These are phyloP conservation scores for Polylopha cassiicola DNA, from an alignment of 2,888 invertebrate species.

Conservation along the genomic window DNA sequence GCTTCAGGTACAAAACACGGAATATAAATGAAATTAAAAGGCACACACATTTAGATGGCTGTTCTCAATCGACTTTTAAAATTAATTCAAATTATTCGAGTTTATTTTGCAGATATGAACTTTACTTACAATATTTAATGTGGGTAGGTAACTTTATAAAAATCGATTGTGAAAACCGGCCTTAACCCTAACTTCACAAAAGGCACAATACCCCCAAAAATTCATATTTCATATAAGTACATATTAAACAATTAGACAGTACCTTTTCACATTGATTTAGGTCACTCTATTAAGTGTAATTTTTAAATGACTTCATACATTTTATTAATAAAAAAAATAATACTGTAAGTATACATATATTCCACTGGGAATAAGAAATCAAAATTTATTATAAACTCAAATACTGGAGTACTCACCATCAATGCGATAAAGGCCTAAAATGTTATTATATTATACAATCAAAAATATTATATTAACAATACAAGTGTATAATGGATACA, in stretches of 20 bases:
- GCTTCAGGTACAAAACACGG: slow-evolving; percentile 63
- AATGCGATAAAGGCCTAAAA: not conserved
- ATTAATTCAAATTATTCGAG: too few species aligned
- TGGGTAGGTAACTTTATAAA: slow-evolving; percentile 3
- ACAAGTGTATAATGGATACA: slow-evolving; percentile 2
- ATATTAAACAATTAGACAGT: slow-evolving; percentile 27
- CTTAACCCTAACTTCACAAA: slow-evolving; percentile 53
- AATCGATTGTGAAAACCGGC: slow-evolving; percentile 14
- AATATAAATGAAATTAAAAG: slow-evolving; percentile 63
- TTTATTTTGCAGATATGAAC: too few species aligned
- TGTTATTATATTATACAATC: not conserved
- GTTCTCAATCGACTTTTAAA: slow-evolving; percentile 16
- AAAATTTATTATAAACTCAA: too few species aligned
- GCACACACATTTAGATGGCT: slow-evolving; percentile 57
- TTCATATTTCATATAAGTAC: slow-evolving; percentile 34
- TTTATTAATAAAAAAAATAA: too few species aligned
- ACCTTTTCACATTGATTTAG: not conserved
- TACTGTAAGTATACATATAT: too few species aligned
- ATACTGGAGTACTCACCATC: too few species aligned
- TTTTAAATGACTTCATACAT: too few species aligned
- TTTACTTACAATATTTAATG: too few species aligned
- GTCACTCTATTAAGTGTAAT: too few species aligned
- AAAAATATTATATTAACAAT: slow-evolving; percentile 2
- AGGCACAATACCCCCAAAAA: slow-evolving; percentile 67
- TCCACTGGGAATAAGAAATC: too few species aligned